Evolutionary conservation across 2,113 vertebrate genomes (phyloP), one percentile per base, ranked within the genome.

Genomic region (Hepsetus odoe): DNA sequence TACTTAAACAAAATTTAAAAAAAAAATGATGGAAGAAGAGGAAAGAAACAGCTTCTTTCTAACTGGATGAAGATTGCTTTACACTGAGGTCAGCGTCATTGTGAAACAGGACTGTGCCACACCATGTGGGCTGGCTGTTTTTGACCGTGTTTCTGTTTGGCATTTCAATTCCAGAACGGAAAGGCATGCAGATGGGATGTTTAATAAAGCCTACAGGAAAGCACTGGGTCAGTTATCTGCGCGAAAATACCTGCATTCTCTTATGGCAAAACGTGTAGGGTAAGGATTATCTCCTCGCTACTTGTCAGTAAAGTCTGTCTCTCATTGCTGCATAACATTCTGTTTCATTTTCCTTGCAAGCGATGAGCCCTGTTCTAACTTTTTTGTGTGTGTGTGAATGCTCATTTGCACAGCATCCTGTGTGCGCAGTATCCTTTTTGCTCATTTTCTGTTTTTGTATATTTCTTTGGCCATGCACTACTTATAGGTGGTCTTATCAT

Each of bases 131-230:
- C 86, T 84, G 73, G n/a, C n/a, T n/a, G n/a, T n/a, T 71, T 86
- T 87, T 90, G 89, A 89, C 72, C 80, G 83, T 89, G 51, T 76
- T 53, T 80, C 49, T 89, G 80, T 90, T 84, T 91, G 90, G 83
- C 77, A 81, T 85, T 91, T 86, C 90, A 85, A 94, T 85, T 86
- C 80, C 90, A 93, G 93, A 91, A 88, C 83, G 85, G 91, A 94
- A 89, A 91, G 97, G 90, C 95, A 96, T 74, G 94, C 95, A 88
- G 95, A 95, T 86, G 96, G 93, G 87, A 93, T 97, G 90, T 96
- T 98, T 92, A 95, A 96, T 92, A 94, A 96, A 94, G 95, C 95
- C 90, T 98, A 98, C 92, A 95, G 95, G 90, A 95, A 94, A 92
- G 94, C 94, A 87, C 90, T 97, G 91, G 95, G 94, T 85, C 96